Evolutionary conservation across 1,140 invertebrate genomes (phyloP).

Genomic region (Microplitis mediator): DNA sequence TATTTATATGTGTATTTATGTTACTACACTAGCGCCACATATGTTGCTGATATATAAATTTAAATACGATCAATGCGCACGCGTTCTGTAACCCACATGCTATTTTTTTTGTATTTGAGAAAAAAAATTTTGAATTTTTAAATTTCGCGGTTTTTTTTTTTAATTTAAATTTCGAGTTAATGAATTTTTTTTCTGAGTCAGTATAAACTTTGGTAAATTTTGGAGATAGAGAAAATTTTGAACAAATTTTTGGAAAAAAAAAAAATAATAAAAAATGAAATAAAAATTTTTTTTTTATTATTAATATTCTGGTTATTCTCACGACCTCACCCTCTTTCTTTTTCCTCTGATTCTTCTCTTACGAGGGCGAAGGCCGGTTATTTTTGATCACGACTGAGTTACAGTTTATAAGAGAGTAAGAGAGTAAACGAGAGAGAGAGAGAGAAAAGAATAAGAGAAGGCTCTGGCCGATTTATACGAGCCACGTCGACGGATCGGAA

Average conservation of each 20-base stretch:
- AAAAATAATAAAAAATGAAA: too few relatives aligned
- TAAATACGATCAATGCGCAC: too few relatives aligned
- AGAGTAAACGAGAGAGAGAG: neutral
- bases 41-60: too few relatives aligned
- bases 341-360: slow-evolving; percentile 18
- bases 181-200: too few relatives aligned
- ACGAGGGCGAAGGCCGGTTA: slow-evolving; percentile 46
- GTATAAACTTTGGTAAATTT: too few relatives aligned
- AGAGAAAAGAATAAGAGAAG: slow-evolving; percentile 11
- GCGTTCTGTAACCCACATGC: neutral
- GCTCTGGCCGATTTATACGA: slow-evolving; percentile 14
- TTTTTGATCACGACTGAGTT: slow-evolving; percentile 42
- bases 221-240: too few relatives aligned
- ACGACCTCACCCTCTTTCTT: slow-evolving; percentile 7
- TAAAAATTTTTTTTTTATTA: neutral
- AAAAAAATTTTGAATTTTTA: neutral
- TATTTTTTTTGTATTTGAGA: too few relatives aligned
- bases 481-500: neutral
- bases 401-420: slow-evolving; percentile 37
- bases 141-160: too few relatives aligned
- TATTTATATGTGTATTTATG: neutral
- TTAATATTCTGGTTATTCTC: slow-evolving; percentile 7
- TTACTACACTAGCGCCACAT: too few relatives aligned
- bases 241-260: too few relatives aligned
- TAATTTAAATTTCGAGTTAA: too few relatives aligned